Base-by-base conservation (phyloP, 2,888 invertebrate genomes). In the Ennomos quercinarius region DNA sequence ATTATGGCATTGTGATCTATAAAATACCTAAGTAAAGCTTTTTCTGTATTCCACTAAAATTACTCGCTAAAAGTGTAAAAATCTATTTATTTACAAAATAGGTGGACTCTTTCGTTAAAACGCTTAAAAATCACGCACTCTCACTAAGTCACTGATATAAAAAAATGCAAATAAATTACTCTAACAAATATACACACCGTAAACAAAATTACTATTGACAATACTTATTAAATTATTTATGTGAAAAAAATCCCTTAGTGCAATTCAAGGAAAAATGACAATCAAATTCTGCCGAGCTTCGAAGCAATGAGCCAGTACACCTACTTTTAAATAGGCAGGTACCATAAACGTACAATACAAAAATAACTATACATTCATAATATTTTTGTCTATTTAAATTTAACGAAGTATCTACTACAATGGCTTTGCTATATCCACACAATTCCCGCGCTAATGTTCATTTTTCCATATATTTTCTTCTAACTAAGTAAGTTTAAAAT, bases 31-130 rank as follows among this genome's bases (percentile, higher is more conserved):
- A 85, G 85, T 89, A 90, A 91, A 91, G 90, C 91, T 89, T 88
- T 83, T 76, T 78, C 79, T 83, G 73, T 77, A 76, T 77, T 78
- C 73, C 75, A 80, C 78, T 81, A 76, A 80, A 80, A 56, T 74
- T 77, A 80, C 75, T 73, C 74, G 77, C 76, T 83, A 83, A 75
- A 84, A 81, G 86, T 89, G 90, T 91, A 90, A 89, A 91, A 91
- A 83, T 84, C 86, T 87, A 86, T 83, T 80, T 89, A 91, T 89
- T 89, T 91, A 91, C 91, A 91, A 89, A 89, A 89, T 90, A 91
- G 91, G 91, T 92, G 91, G 91, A 90, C 87, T 89, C 84, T 92
- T 27, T 92, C 91, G 89, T 89, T 86, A 85, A 82, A 89, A 86
- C 83, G 80, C 79, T 83, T 82, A 83, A 81, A 87, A 85, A 79